Base-by-base conservation (phyloP, 2,888 invertebrate genomes). In the Xanthorhoe designata region DNA sequence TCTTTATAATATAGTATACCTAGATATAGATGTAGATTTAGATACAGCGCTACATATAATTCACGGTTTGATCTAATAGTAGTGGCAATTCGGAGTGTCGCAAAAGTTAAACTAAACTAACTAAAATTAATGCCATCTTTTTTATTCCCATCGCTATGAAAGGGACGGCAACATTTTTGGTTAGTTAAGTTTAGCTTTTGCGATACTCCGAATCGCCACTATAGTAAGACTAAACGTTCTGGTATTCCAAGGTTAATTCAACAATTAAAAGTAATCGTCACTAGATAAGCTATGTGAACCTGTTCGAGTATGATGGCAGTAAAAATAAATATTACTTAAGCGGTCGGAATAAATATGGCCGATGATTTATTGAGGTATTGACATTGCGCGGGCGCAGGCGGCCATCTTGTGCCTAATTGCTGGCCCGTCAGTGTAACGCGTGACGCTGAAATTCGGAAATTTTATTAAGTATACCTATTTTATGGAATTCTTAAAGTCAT, bases 331-430 rank as follows among this genome's bases (percentile, higher is more conserved):
- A 83, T 81, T 82, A 80, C 77, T 81, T 81, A 79, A 84, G 75
- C 80, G 83, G 83, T 85, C 80, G 82, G 85, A 89, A 90, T 87
- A 87, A 91, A 90, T 83, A 90, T 91, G 89, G 90, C 90, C 87
- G 84, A 86, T 92, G 90, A 92, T 89, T 86, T 86, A 90, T 85
- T 79, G 80, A 85, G 84, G 72, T 89, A 89, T 89, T 90, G 90
- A 89, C 90, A 89, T 84, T 87, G 87, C 87, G 89, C 87, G 82
- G 82, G 84, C 86, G 85, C 84, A 71, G 75, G 80, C 86, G 77
- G 92, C 92, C 92, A 92, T 92, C 84, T 92, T 92, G 91, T 74
- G 74, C 83, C 85, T 89, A 90, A 90, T 91, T 90, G 83, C 83
- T 82, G 79, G 81, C 81, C 83, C 88, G 89, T 89, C 88, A 87